These are phyloP conservation scores for Drosophila kepulauana DNA, from an alignment of 1,140 invertebrate genomes.

Conservation along the genomic window DNA sequence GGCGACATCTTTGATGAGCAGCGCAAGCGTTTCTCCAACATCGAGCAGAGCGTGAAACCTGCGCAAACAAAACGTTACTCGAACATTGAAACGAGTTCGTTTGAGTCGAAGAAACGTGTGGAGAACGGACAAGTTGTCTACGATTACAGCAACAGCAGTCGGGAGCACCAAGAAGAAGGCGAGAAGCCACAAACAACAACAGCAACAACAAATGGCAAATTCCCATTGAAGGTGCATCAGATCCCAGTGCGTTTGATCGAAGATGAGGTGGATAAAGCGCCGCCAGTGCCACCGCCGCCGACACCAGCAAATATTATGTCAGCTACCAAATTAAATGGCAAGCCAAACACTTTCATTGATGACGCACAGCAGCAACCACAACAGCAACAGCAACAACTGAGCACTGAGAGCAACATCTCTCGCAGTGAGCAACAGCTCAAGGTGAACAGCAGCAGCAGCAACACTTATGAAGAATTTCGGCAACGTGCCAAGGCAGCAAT, in stretches of 20 bases:
- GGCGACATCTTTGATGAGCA: conserved; percentile 74
- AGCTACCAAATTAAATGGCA: conserved; percentile 83
- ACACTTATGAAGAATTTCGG: conserved; percentile 84
- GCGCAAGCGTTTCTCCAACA: conserved; percentile 80
- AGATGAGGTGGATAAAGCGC: conserved; percentile 43
- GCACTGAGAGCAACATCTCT: conserved; percentile 13
- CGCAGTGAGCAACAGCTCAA: conserved; percentile 10
- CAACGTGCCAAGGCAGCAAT: conserved; percentile 83
- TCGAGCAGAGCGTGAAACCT: conserved; percentile 48
- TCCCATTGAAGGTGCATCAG: conserved; percentile 19
- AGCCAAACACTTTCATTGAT: conserved; percentile 68
- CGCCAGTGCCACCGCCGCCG: conserved; percentile 70
- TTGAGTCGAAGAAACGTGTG: conserved; percentile 71
- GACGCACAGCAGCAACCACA: conserved; percentile 56
- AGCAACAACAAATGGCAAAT: neutral
- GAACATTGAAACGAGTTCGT: conserved; percentile 80
- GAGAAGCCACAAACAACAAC: conserved; percentile 14
- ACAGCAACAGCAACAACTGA: conserved; percentile 34
- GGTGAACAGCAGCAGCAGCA: conserved; percentile 35
- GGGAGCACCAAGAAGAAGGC: conserved; percentile 59
- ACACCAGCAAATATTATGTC: conserved; percentile 70
- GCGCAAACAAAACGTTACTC: conserved; percentile 71
- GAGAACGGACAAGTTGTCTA: conserved; percentile 81
- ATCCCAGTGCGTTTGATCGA: conserved; percentile 10
- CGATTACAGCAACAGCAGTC: conserved; percentile 63